Evolutionary conservation across 1,140 invertebrate species (phyloP).

Genomic region (Papilio dardanus): DNA sequence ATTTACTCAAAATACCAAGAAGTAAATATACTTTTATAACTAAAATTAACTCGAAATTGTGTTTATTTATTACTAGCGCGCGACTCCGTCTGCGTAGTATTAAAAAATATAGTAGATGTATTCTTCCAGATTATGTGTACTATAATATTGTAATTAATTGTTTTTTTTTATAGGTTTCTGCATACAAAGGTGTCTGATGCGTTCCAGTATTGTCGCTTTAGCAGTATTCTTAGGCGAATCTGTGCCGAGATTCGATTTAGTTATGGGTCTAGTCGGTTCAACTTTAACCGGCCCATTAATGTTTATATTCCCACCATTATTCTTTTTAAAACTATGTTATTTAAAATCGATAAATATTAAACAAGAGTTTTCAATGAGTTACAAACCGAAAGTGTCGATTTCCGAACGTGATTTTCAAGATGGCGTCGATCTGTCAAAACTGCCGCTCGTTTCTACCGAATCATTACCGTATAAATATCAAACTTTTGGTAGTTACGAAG

Average conservation of each 20-base stretch:
- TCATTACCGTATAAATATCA: conserved; percentile 61
- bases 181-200: conserved; percentile 88
- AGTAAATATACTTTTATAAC: conserved; percentile 45
- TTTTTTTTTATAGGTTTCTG: conserved; percentile 88
- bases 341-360: conserved; percentile 65
- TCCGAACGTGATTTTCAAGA: conserved; percentile 44
- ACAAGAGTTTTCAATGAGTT: conserved; percentile 32
- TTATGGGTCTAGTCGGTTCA: conserved; percentile 93
- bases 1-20: conserved; percentile 65
- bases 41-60: not conserved
- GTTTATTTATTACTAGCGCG: not conserved
- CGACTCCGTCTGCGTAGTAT: no score
- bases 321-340: conserved; percentile 86
- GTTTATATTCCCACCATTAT: conserved; percentile 92
- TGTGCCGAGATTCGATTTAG: conserved; percentile 93
- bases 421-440: conserved; percentile 58
- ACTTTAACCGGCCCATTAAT: conserved; percentile 92
- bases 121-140: no score
- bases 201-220: conserved; percentile 87
- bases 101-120: no score
- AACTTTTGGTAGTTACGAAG: conserved; percentile 61
- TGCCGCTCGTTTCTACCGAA: conserved; percentile 50
- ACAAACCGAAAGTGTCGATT: conserved; percentile 39
- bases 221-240: conserved; percentile 91
- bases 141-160: not conserved